These are phyloP conservation scores for Alligator sinensis DNA, from an alignment of 2,113 vertebrate genomes.

Conservation along the genomic window DNA sequence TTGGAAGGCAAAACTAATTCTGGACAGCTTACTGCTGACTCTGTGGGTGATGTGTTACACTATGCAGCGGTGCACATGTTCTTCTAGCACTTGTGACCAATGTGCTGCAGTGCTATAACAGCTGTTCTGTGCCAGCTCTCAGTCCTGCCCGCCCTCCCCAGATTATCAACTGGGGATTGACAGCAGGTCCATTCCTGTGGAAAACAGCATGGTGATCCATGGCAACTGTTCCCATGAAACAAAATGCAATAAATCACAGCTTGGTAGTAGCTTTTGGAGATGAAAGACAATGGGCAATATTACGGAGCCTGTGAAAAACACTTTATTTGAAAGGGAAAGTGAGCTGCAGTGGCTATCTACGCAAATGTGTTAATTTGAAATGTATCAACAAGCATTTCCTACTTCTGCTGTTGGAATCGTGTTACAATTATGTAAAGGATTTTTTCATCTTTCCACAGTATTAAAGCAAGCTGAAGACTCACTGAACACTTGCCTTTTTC, in stretches of 20 bases:
- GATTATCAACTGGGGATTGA: neutral
- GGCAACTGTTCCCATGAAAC: neutral
- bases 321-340: neutral
- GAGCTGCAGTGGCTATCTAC: neutral
- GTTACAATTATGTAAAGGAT: conserved; percentile 7
- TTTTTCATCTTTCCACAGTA: conserved; percentile 9
- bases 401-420: conserved; percentile 37
- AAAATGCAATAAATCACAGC: neutral
- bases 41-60: neutral
- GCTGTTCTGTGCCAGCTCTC: neutral
- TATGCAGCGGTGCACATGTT: neutral
- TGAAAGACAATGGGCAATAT: neutral
- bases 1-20: neutral
- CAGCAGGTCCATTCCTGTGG: neutral
- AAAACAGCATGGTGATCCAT: neutral
- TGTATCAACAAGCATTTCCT: conserved; percentile 25
- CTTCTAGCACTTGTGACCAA: neutral
- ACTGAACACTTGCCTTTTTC: neutral
- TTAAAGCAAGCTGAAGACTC: conserved; percentile 51
- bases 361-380: conserved; percentile 2
- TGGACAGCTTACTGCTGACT: neutral
- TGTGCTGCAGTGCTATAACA: neutral
- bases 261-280: neutral
- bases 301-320: neutral
- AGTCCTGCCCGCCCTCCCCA: neutral